These are phyloP conservation scores for Chrysolina haemoptera DNA, from an alignment of 2,888 invertebrate species.

Conservation along the genomic window DNA sequence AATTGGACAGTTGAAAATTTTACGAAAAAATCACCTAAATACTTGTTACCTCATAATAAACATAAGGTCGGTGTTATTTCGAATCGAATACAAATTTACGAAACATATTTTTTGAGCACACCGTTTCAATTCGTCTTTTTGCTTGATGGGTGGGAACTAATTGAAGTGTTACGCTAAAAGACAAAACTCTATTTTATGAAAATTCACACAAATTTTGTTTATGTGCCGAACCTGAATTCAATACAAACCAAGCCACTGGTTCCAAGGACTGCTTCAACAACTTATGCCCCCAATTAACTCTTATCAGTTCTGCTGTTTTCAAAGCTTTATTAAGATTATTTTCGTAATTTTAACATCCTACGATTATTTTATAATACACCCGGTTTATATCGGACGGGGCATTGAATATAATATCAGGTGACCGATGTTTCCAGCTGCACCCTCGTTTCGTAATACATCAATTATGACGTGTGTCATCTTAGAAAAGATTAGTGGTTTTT, in stretches of 20 bases:
- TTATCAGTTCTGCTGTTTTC: neutral
- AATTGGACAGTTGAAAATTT: too few species aligned
- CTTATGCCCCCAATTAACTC: neutral
- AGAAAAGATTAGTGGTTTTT: conserved; percentile 44
- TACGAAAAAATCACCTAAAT: too few species aligned
- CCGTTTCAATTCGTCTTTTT: too few species aligned
- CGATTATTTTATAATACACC: neutral
- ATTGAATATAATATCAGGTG: conserved; percentile 21
- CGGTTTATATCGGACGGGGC: neutral
- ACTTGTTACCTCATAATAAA: too few species aligned
- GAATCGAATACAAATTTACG: too few species aligned
- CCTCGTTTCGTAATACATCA: conserved; percentile 41
- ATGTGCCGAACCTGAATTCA: too few species aligned
- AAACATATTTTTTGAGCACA: too few species aligned
- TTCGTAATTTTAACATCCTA: neutral
- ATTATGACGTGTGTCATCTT: conserved; percentile 41
- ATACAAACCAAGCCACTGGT: neutral
- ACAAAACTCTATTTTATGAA: too few species aligned
- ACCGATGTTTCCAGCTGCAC: conserved; percentile 28
- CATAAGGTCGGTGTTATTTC: too few species aligned
- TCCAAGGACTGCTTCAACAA: neutral
- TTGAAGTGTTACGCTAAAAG: too few species aligned
- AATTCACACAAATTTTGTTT: too few species aligned
- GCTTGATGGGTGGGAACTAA: too few species aligned
- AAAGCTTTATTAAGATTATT: neutral